A percentile compares a stretch with the other conserved stretches of the same genome.
Evolutionary conservation across 2,113 vertebrate species (phyloP).

Genomic region (Psilopsiagon aymara): DNA sequence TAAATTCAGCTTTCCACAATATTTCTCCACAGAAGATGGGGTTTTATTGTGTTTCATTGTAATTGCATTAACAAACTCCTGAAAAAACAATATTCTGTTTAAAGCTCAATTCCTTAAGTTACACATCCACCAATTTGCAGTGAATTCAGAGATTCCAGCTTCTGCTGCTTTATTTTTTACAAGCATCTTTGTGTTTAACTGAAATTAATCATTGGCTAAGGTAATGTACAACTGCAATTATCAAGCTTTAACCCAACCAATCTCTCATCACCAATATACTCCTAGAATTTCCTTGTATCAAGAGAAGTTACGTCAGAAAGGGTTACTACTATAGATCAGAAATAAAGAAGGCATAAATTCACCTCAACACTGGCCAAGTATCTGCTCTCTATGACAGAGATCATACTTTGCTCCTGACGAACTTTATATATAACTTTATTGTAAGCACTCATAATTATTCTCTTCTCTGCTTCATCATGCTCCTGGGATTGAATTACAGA

Average conservation of each 20-base stretch:
- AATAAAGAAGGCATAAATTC: neutral
- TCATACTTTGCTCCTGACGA: slow-evolving; percentile 70
- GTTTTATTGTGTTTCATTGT: neutral
- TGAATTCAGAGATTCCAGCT: neutral
- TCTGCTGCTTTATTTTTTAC: neutral
- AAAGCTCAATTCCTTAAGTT: neutral
- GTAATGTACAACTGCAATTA: neutral
- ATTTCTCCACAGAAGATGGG: neutral
- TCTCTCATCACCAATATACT: neutral
- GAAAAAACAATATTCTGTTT: neutral
- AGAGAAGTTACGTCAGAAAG: neutral
- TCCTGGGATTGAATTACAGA: slow-evolving; percentile 64
- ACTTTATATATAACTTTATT: slow-evolving; percentile 60
- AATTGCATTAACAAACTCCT: neutral
- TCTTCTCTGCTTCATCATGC: slow-evolving; percentile 65
- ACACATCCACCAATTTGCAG: neutral
- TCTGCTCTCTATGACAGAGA: slow-evolving; percentile 61
- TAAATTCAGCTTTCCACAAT: neutral
- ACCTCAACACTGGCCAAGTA: slow-evolving; percentile 76
- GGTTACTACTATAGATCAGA: neutral
- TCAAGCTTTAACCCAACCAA: neutral
- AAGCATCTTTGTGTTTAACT: neutral
- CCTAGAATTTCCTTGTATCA: neutral
- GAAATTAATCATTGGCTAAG: neutral
- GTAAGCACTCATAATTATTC: slow-evolving; percentile 70